Conservation (phyloP, 1,140 invertebrate genomes). For the Ladona fulva region DNA sequence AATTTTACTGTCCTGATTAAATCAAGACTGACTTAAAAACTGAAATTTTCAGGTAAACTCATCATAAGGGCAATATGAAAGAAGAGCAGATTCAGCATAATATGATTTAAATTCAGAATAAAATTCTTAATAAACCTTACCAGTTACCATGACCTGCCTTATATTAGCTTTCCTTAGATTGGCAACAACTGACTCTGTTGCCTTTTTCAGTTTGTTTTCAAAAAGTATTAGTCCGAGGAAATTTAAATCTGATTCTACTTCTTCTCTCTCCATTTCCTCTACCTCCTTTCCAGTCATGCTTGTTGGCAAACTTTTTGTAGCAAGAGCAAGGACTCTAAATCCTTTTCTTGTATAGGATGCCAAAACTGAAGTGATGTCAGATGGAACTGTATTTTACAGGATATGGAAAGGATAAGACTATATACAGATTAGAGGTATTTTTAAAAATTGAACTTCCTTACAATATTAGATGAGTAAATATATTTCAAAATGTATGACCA, state of each 20-base stretch:
- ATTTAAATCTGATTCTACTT: conserved; percentile 68
- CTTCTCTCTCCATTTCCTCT: conserved; percentile 60
- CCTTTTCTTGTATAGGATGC: conserved; percentile 77
- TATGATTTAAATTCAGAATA: not conserved
- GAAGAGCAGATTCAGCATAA: too few relatives aligned
- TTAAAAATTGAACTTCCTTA: too few relatives aligned
- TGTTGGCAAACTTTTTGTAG: conserved; percentile 53
- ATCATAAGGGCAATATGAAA: too few relatives aligned
- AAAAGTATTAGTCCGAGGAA: conserved; percentile 85
- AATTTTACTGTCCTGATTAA: too few relatives aligned
- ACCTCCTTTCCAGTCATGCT: conserved; percentile 33
- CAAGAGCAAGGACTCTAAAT: conserved; percentile 78
- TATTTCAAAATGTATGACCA: too few relatives aligned
- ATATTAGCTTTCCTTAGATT: conserved; percentile 76
- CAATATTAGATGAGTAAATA: too few relatives aligned
- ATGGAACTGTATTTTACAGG: conserved; percentile 44
- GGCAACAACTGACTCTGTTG: conserved; percentile 70
- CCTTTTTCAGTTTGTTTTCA: conserved; percentile 83
- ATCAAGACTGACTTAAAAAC: too few relatives aligned
- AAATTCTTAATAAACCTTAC: conserved; percentile 38
- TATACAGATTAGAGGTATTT: too few relatives aligned
- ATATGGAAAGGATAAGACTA: too few relatives aligned
- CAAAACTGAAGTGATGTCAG: conserved; percentile 61
- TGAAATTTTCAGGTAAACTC: too few relatives aligned
- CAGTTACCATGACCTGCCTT: conserved; percentile 91